Percentiles rank a stretch among this genome's conserved stretches.
phyloP scores from a whole-genome alignment of 2,888 invertebrate genomes.

The Oscheius myriophilus region DNA sequence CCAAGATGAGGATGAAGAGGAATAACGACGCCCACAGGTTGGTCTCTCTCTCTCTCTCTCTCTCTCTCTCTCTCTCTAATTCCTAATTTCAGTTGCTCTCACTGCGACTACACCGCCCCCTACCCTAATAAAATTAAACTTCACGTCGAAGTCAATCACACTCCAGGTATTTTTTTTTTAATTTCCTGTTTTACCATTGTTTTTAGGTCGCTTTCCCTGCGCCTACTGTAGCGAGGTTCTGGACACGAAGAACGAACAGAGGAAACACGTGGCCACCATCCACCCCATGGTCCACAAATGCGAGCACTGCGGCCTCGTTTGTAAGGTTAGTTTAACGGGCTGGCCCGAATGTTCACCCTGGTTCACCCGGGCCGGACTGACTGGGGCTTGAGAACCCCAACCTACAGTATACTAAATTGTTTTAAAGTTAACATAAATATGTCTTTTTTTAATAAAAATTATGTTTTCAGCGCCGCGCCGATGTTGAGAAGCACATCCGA shows the following conservation, averaged over 20 bases:
- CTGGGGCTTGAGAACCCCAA: too few relatives aligned
- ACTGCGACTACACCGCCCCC: constrained; percentile 18
- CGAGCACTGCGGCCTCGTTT: constrained; percentile 26
- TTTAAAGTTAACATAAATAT: too few relatives aligned
- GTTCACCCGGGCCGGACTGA: too few relatives aligned
- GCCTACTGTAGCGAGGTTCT: constrained; percentile 27
- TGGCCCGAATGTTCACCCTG: too few relatives aligned
- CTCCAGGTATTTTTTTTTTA: constrained; percentile 4
- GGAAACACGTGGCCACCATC: constrained; percentile 24
- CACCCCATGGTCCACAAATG: constrained; percentile 39
- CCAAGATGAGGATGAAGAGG: constrained; percentile 1
- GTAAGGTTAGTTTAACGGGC: constrained; percentile 21
- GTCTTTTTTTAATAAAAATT: background rate
- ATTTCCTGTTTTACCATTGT: too few relatives aligned
- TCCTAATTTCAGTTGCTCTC: constrained; percentile 8
- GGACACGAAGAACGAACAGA: constrained; percentile 20
- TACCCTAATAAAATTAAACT: constrained; percentile 27
- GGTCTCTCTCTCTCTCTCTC: background rate
- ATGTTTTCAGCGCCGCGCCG: constrained; percentile 28
- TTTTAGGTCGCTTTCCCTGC: constrained; percentile 26
- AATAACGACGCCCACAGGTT: background rate
- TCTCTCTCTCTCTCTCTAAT: background rate
- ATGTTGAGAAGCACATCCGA: constrained; percentile 36
- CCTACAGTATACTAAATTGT: too few relatives aligned
- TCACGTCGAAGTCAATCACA: constrained; percentile 15